These are phyloP conservation scores for Halyomorpha halys DNA, from an alignment of 1,140 invertebrate species.

Conservation along the genomic window DNA sequence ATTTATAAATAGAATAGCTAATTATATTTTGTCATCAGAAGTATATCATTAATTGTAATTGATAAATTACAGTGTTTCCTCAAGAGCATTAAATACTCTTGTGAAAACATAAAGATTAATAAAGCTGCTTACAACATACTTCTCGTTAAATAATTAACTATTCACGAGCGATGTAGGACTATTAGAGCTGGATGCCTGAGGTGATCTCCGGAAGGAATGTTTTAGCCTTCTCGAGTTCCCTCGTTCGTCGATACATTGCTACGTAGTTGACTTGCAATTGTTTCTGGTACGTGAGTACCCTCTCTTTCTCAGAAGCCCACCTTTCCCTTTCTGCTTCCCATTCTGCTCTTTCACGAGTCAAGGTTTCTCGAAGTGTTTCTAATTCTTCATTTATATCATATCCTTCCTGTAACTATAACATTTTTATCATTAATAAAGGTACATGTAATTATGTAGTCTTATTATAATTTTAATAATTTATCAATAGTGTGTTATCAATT, in stretches of 20 bases:
- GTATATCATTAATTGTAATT: too few species aligned
- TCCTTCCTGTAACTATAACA: too few species aligned
- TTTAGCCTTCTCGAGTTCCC: not conserved
- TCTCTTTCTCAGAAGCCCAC: slow-evolving; percentile 17
- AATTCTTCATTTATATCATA: too few species aligned
- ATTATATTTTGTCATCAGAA: too few species aligned
- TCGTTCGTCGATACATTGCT: slow-evolving; percentile 9
- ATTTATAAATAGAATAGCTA: too few species aligned
- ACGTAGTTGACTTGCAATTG: slow-evolving; percentile 6
- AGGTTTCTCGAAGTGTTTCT: slow-evolving; percentile 8
- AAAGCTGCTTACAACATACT: slow-evolving; percentile 8
- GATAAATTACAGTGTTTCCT: too few species aligned
- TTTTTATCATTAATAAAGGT: too few species aligned
- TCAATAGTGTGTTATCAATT: too few species aligned
- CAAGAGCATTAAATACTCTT: too few species aligned
- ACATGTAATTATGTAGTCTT: too few species aligned
- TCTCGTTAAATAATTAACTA: slow-evolving; percentile 15
- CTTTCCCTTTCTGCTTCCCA: slow-evolving; percentile 12
- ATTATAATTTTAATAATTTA: too few species aligned
- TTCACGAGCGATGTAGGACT: slow-evolving; percentile 12
- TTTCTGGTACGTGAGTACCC: slow-evolving; percentile 6
- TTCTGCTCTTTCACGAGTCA: slow-evolving; percentile 9
- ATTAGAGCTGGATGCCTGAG: slow-evolving; percentile 6
- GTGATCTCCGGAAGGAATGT: not conserved
- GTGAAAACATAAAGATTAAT: too few species aligned